Base-by-base conservation (phyloP, 2,888 invertebrate genomes). In the Phasia obesa region DNA sequence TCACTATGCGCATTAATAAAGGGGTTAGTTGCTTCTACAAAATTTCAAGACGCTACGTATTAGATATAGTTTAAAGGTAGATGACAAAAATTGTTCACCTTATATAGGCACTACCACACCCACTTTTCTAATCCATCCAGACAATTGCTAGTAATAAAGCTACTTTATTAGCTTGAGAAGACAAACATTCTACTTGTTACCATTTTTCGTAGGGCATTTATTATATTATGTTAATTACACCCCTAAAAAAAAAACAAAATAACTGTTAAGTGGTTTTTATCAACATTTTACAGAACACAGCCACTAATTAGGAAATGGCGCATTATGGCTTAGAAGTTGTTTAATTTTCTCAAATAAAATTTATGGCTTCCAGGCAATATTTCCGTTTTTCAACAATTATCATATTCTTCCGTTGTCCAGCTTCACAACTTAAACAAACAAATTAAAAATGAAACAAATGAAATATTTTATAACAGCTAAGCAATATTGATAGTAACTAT, bases 271-370 rank as follows among this genome's bases (percentile, higher is more conserved):
- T 69, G 67, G 38, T 69, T 79, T 75, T 75, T 81, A 75, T 81
- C 75, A 74, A 75, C 62, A 64, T 65, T 75, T 75, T 49, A 35
- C 70, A 57, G 57, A 70, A 75, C 70, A 27, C 62, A 81, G 64
- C 64, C 75, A 70, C 75, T 75, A 81, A 81, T 81, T 81, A 81
- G 81, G 81, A 81, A 81, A 81, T 70, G 69, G 55, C 57, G 64
- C 81, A 81, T 75, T 81, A 75, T 81, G 70, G 53, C 23, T 65
- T 64, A 75, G 74, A 80, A 62, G 49, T 75, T 74, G 62, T 73
- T 80, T 69, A 64, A 42, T 62, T 69, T 69, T 77, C 25, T 60
- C 31, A 31, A 62, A 71, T 25, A 51, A 49, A 31, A 23, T 60
- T 62, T 47, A 64, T 62, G 42, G 49, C 47, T 64, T 70, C 47